Conservation (phyloP, 2,797 vertebrate species). For the Halcyon smyrnensis region DNA sequence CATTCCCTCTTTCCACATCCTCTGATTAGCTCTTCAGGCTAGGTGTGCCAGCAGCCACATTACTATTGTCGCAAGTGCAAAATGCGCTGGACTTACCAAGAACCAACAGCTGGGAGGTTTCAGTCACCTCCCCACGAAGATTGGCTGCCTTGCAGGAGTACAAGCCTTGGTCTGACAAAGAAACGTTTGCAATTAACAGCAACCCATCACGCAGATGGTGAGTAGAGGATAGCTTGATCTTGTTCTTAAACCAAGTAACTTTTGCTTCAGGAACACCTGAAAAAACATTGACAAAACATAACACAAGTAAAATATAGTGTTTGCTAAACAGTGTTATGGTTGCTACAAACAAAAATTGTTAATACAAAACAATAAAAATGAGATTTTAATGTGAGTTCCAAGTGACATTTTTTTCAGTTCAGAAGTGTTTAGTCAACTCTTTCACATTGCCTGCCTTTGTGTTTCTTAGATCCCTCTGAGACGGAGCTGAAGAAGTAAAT, state of each 20-base stretch:
- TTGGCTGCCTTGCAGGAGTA: conserved; percentile 82
- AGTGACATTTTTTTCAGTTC: background rate
- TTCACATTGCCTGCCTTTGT: background rate
- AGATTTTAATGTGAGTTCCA: background rate
- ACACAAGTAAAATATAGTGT: background rate
- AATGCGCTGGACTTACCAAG: conserved; percentile 72
- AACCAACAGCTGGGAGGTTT: conserved; percentile 76
- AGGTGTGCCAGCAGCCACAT: background rate
- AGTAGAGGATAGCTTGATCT: conserved; percentile 64
- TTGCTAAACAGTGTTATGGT: background rate
- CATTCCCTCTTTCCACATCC: background rate
- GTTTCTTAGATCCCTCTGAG: background rate
- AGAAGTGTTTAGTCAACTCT: background rate
- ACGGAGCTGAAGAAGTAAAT: background rate
- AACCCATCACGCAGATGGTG: conserved; percentile 67
- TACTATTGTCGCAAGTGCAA: background rate
- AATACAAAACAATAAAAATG: background rate
- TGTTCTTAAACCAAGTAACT: conserved; percentile 82
- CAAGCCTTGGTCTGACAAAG: conserved; percentile 75
- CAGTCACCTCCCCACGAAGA: conserved; percentile 78
- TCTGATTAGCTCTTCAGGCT: background rate
- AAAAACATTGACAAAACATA: conserved; percentile 32
- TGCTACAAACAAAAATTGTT: background rate
- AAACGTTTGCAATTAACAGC: conserved; percentile 76
- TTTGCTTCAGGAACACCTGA: conserved; percentile 83